Evolutionary conservation across 2,888 invertebrate species (phyloP).

Genomic region (Yponomeuta plumbellus): DNA sequence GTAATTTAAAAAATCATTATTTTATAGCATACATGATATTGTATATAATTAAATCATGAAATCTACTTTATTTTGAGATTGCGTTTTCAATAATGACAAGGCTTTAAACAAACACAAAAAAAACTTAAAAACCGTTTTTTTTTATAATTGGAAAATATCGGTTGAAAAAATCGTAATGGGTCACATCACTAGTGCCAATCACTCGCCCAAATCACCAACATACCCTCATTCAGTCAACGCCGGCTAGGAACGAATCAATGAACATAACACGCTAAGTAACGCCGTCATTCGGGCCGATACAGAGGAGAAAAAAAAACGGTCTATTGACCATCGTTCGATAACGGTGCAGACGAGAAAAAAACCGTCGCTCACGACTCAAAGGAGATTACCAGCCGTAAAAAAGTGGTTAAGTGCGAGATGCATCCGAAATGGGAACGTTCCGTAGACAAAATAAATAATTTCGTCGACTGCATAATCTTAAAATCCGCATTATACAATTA

Average conservation of each 20-base stretch:
- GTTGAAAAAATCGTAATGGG: too few relatives aligned
- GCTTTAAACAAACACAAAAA: too few relatives aligned
- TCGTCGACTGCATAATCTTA: too few relatives aligned
- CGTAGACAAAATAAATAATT: background rate
- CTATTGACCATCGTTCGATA: constrained; percentile 37
- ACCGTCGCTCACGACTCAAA: constrained; percentile 59
- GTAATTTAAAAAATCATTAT: too few relatives aligned
- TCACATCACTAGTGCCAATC: background rate
- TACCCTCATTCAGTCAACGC: background rate
- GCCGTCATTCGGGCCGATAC: background rate
- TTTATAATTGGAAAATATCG: too few relatives aligned
- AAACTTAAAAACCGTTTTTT: too few relatives aligned
- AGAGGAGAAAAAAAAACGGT: background rate
- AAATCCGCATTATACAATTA: too few relatives aligned
- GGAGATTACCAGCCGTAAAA: constrained; percentile 56
- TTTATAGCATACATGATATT: too few relatives aligned
- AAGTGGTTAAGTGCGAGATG: constrained; percentile 35
- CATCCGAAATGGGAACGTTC: background rate
- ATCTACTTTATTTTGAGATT: too few relatives aligned
- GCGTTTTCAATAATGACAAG: too few relatives aligned
- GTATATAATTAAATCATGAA: too few relatives aligned
- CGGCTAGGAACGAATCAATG: constrained; percentile 1
- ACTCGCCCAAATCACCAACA: background rate
- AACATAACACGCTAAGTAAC: constrained; percentile 4
- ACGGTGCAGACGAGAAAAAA: constrained; percentile 56